Evolutionary conservation across 2,888 invertebrate genomes (phyloP).

Genomic region (Proisotoma minuta): DNA sequence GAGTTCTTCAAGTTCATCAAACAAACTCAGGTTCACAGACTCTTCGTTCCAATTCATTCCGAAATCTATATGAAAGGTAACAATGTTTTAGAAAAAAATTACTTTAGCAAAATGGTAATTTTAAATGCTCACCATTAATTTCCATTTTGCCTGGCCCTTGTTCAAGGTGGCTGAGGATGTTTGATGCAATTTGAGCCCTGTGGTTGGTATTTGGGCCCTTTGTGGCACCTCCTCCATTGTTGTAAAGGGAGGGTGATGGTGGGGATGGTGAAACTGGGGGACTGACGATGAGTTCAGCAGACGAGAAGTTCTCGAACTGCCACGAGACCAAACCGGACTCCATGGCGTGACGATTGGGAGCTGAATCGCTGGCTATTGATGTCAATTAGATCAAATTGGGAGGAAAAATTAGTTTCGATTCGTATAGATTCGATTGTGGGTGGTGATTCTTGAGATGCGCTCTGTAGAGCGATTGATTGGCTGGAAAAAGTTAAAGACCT

Average conservation of each 20-base stretch:
- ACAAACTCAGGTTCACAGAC: constrained; percentile 39
- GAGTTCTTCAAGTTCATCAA: constrained; percentile 38
- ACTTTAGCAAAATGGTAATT: no score
- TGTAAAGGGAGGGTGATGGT: constrained; percentile 31
- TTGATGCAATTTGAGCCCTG: constrained; percentile 34
- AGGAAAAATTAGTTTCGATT: not conserved
- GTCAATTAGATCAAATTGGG: constrained; percentile 2
- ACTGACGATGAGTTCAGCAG: constrained; percentile 40
- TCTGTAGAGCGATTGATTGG: constrained; percentile 30
- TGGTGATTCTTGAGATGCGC: constrained; percentile 27
- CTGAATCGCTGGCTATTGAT: constrained; percentile 19
- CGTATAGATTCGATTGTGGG: constrained; percentile 20
- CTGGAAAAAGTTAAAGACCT: constrained; percentile 28
- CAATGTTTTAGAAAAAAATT: not conserved
- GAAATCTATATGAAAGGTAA: constrained; percentile 13
- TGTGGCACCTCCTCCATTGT: constrained; percentile 12
- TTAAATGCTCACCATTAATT: not conserved
- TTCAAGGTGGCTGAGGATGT: constrained; percentile 31
- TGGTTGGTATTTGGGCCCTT: not conserved
- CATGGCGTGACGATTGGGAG: constrained; percentile 37
- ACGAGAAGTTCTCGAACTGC: constrained; percentile 46
- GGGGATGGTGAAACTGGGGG: constrained; percentile 39
- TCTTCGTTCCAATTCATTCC: constrained; percentile 30
- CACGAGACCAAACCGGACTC: constrained; percentile 42
- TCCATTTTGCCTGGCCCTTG: constrained; percentile 1